Base-by-base conservation (phyloP, 2,888 invertebrate species). In the Hypomecis punctinalis region DNA sequence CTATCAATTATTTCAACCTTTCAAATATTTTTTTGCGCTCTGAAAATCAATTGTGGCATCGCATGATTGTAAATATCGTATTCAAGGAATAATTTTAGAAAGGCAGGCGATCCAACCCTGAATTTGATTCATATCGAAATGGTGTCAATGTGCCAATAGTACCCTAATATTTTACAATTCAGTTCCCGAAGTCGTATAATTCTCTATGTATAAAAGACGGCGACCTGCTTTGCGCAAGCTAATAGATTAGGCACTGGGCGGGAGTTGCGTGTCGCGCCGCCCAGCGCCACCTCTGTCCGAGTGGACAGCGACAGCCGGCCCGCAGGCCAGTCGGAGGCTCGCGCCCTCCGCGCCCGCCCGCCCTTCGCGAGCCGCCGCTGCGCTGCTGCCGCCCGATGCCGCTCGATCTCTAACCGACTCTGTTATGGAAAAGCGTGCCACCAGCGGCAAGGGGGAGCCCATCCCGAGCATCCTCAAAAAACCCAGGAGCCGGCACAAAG, bases 271-370 rank as follows among this genome's bases (percentile, higher is more conserved):
- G 72, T 61, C 80, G 77, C 79, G 67, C 82, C 84, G 81, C 85
- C 83, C 82, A 79, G 73, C 78, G 71, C 80, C 81, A 70, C 78
- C 81, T 76, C 75, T 80, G 89, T 85, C 84, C 88, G 78, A 85
- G 82, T 82, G 89, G 88, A 82, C 88, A 85, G 85, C 81, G 77
- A 35, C 40, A n/a, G n/a, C 35, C 59, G 54, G 69, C 65, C 65
- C 56, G 67, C 68, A 53, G 70, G 68, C 80, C 91, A 91, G 92
- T 92, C 89, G 86, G 84, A 82, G 90, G 86, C 83, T 75, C 85
- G 91, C 92, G 90, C 88, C 88, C 89, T 86, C 82, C 85, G 90
- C 89, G 91, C 88, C 85, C 84, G 87, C 91, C 84, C 91, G 90
- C 86, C 82, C 77, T 72, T 62, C 72, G 78, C 81, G 82, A 79